These are phyloP conservation scores for Cladopsammia gracilis DNA, from an alignment of 64 coral and sea anemone genomes.

Conservation along the genomic window DNA sequence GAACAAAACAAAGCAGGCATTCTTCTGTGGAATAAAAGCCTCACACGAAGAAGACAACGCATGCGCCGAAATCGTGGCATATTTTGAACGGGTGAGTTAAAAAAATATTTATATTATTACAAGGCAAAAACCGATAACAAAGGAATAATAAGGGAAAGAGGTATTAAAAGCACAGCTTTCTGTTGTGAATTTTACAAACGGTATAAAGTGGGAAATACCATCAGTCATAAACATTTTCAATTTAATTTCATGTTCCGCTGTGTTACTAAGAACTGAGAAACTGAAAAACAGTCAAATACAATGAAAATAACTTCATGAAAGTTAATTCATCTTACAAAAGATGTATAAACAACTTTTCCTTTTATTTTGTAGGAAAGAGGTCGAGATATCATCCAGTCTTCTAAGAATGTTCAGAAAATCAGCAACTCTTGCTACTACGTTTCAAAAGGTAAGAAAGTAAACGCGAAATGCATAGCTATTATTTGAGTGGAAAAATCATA, in stretches of 20 bases:
- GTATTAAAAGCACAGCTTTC: background rate
- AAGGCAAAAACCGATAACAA: background rate
- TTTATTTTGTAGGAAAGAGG: background rate
- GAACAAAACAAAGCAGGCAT: background rate
- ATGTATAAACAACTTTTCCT: background rate
- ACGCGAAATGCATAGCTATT: too few species aligned
- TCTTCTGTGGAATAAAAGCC: conserved; percentile 12
- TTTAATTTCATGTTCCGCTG: too few species aligned
- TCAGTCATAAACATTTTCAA: too few species aligned
- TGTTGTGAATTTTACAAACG: too few species aligned
- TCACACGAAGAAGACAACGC: background rate
- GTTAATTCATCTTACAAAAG: background rate
- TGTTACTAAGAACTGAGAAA: too few species aligned
- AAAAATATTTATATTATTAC: background rate
- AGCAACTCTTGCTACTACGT: background rate
- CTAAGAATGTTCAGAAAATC: background rate
- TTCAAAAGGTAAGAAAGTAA: background rate
- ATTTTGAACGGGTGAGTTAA: background rate
- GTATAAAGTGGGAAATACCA: too few species aligned
- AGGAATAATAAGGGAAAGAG: background rate
- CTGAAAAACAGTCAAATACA: background rate
- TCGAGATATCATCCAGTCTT: background rate
- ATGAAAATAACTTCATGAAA: background rate
- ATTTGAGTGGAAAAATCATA: too few species aligned
- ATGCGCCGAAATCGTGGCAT: background rate